phyloP scores from a whole-genome alignment of 2,797 vertebrate genomes.

The Phalloptychus januarius region DNA sequence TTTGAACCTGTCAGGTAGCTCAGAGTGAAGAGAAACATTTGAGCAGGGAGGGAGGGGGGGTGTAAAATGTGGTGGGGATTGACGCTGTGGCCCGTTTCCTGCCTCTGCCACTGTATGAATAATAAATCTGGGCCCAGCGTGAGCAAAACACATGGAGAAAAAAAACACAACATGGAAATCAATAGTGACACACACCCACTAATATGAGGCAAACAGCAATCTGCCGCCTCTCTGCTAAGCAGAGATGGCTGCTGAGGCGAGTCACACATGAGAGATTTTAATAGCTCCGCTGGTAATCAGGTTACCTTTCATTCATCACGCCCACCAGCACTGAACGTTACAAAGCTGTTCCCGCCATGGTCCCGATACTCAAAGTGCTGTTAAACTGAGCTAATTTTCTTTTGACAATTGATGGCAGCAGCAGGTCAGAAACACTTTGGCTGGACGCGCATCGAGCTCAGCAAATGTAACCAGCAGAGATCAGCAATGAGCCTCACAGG shows the following conservation, averaged over 20 bases:
- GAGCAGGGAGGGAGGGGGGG: conserved; percentile 16
- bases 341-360: conserved; percentile 59
- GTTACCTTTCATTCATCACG: conserved; percentile 73
- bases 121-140: conserved; percentile 54
- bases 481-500: conserved; percentile 26
- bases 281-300: conserved; percentile 76
- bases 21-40: conserved; percentile 19
- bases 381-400: conserved; percentile 67
- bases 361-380: conserved; percentile 61
- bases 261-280: conserved; percentile 79
- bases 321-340: conserved; percentile 59
- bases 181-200: conserved; percentile 54
- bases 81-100: conserved; percentile 7
- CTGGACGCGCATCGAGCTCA: conserved; percentile 30
- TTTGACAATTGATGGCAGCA: conserved; percentile 74
- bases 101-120: conserved; percentile 31
- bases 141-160: conserved; percentile 41
- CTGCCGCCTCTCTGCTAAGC: conserved; percentile 47
- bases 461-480: conserved; percentile 46
- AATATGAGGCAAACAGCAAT: conserved; percentile 54
- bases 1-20: conserved; percentile 23
- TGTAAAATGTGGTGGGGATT: conserved; percentile 25
- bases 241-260: conserved; percentile 48
- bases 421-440: conserved; percentile 44
- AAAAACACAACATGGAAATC: conserved; percentile 33